A percentile compares a stretch with the other conserved stretches of the same genome.
Conservation (phyloP, 2,113 vertebrate species). For the Axis porcinus region DNA sequence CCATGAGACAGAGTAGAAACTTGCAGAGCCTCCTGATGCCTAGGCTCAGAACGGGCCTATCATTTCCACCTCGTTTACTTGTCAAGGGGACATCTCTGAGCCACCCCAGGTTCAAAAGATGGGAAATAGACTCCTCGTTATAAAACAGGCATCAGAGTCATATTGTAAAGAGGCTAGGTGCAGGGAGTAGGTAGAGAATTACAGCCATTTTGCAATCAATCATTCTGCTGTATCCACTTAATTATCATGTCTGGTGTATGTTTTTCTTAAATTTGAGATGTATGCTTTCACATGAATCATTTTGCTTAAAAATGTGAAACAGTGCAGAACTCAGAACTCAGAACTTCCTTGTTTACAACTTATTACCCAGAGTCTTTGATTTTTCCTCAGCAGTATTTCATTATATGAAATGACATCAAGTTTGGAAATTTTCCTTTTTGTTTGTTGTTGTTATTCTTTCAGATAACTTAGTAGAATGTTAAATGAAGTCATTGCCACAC, state of each 20-base stretch:
- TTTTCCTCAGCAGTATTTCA: not conserved
- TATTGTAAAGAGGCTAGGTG: not conserved
- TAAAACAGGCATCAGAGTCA: not conserved
- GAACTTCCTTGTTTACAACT: not conserved
- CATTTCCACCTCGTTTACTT: not conserved
- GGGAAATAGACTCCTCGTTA: not conserved
- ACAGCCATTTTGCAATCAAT: not conserved
- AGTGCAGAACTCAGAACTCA: not conserved
- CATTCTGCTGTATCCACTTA: not conserved
- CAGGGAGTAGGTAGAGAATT: not conserved
- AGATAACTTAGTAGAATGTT: not conserved
- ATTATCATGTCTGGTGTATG: not conserved
- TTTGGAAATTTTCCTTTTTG: conserved; percentile 29
- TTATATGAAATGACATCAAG: not conserved
- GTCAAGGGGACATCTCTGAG: not conserved
- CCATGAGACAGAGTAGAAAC: not conserved
- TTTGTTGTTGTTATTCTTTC: not conserved
- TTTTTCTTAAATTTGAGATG: not conserved
- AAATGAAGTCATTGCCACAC: not conserved
- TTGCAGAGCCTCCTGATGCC: not conserved
- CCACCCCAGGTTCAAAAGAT: not conserved
- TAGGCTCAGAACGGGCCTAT: not conserved
- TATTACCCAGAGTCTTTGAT: not conserved
- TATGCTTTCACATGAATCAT: not conserved
- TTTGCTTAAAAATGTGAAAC: conserved; percentile 3